These are phyloP conservation scores for Thyatira batis DNA, from an alignment of 2,888 invertebrate species.

Conservation along the genomic window DNA sequence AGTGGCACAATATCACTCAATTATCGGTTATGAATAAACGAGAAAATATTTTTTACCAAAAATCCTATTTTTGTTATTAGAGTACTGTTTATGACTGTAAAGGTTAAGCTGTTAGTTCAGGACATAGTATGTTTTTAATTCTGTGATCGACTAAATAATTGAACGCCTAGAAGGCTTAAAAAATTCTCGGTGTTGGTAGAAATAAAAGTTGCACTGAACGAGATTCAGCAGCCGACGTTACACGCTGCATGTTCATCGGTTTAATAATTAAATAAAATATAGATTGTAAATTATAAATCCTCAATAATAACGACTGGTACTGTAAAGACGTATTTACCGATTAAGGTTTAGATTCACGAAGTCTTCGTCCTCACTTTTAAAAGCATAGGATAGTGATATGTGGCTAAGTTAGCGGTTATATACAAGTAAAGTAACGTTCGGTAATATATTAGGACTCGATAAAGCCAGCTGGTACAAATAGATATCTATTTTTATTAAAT, in stretches of 20 bases:
- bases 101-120: slow-evolving; percentile 59
- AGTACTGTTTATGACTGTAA: slow-evolving; percentile 61
- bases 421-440: neutral
- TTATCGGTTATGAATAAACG: slow-evolving; percentile 60
- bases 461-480: slow-evolving; percentile 7
- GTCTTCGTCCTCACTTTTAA: slow-evolving; percentile 19
- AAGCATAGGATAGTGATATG: slow-evolving; percentile 34
- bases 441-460: neutral
- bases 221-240: slow-evolving; percentile 19
- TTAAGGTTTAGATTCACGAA: slow-evolving; percentile 36
- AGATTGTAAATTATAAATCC: slow-evolving; percentile 37
- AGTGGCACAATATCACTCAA: slow-evolving; percentile 58
- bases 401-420: slow-evolving; percentile 19
- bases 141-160: slow-evolving; percentile 67
- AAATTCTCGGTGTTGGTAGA: slow-evolving; percentile 38
- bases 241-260: slow-evolving; percentile 24
- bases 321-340: slow-evolving; percentile 42
- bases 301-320: slow-evolving; percentile 51
- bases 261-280: slow-evolving; percentile 24
- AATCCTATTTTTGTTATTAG: slow-evolving; percentile 76
- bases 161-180: slow-evolving; percentile 58
- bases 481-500: slow-evolving; percentile 12
- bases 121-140: slow-evolving; percentile 62
- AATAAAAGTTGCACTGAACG: slow-evolving; percentile 14
- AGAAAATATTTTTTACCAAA: slow-evolving; percentile 71